phyloP scores from a whole-genome alignment of 2,888 invertebrate genomes.

The Leucoptera coffeella region DNA sequence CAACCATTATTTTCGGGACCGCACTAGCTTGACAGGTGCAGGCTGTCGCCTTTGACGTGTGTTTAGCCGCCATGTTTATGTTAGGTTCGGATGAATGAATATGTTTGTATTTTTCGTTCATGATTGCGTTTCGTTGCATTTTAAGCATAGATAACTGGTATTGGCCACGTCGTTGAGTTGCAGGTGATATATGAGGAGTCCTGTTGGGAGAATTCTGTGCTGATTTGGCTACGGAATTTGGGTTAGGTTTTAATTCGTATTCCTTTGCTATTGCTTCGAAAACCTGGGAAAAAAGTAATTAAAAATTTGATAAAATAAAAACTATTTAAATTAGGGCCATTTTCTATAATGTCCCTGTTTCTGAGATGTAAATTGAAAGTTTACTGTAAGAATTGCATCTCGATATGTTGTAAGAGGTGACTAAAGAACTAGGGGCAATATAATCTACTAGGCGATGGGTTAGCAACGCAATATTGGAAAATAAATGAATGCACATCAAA shows the following conservation, averaged over 20 bases:
- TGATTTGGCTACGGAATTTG: slow-evolving; percentile 19
- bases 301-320: background rate
- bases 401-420: too few relatives aligned
- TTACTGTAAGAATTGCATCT: too few relatives aligned
- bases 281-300: slow-evolving; percentile 15
- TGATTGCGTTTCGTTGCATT: slow-evolving; percentile 19
- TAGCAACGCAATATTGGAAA: too few relatives aligned
- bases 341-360: too few relatives aligned
- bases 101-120: slow-evolving; percentile 18
- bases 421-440: too few relatives aligned
- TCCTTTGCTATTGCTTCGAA: slow-evolving; percentile 42
- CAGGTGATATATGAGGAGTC: slow-evolving; percentile 25
- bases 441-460: too few relatives aligned
- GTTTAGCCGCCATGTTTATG: slow-evolving; percentile 11
- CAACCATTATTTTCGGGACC: slow-evolving; percentile 9
- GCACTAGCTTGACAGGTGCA: too few relatives aligned
- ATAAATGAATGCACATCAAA: too few relatives aligned
- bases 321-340: too few relatives aligned
- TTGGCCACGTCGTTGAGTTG: slow-evolving; percentile 19
- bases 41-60: too few relatives aligned
- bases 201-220: slow-evolving; percentile 23
- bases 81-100: slow-evolving; percentile 31
- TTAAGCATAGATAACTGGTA: slow-evolving; percentile 33
- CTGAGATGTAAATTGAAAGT: too few relatives aligned
- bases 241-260: slow-evolving; percentile 24